These are phyloP conservation scores for Kryptolebias marmoratus DNA, from an alignment of 2,113 vertebrate genomes.

Conservation along the genomic window DNA sequence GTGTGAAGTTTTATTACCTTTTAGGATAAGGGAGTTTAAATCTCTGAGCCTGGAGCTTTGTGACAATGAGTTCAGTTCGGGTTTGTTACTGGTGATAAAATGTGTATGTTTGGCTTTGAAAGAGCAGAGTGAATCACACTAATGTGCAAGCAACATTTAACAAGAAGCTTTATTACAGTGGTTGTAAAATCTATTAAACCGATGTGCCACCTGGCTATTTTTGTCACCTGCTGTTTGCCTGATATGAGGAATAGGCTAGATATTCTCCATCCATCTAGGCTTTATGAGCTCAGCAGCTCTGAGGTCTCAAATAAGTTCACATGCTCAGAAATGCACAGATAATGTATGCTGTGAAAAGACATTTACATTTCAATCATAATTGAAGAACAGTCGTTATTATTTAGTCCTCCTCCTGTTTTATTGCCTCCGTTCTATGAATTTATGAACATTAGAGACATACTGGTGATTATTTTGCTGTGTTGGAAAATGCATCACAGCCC, in stretches of 20 bases:
- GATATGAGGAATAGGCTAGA: constrained; percentile 43
- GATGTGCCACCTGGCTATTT: constrained; percentile 57
- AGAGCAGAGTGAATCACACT: constrained; percentile 42
- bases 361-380: constrained; percentile 50
- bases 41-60: constrained; percentile 26
- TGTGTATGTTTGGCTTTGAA: constrained; percentile 29
- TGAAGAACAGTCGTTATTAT: constrained; percentile 34
- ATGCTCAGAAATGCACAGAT: constrained; percentile 16
- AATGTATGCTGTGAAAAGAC: constrained; percentile 25
- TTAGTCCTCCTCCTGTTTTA: constrained; percentile 51
- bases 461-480: constrained; percentile 39
- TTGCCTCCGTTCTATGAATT: constrained; percentile 43
- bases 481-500: constrained; percentile 50
- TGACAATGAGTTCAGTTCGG: constrained; percentile 7
- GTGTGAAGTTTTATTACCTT: constrained; percentile 31
- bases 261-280: constrained; percentile 39
- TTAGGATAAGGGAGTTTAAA: constrained; percentile 14
- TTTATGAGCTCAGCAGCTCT: constrained; percentile 52
- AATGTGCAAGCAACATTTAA: constrained; percentile 59
- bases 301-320: constrained; percentile 37
- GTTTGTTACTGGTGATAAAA: constrained; percentile 40
- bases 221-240: constrained; percentile 42
- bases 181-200: constrained; percentile 51
- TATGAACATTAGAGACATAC: constrained; percentile 30
- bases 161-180: constrained; percentile 52